These are phyloP conservation scores for Glossosoma conforme DNA, from an alignment of 1,140 invertebrate species.

Conservation along the genomic window DNA sequence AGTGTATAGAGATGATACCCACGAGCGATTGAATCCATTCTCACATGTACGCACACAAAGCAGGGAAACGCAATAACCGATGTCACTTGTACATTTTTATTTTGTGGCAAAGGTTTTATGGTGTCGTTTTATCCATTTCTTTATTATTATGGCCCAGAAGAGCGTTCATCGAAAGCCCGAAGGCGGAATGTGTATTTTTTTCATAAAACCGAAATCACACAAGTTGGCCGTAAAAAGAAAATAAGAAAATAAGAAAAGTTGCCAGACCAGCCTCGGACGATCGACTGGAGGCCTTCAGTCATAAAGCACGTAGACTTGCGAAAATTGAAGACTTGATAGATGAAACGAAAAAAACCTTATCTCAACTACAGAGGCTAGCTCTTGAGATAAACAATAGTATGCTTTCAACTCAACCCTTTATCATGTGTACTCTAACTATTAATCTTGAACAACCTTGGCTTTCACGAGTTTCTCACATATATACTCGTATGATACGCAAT, in stretches of 20 bases:
- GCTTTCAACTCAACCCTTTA: too few species aligned
- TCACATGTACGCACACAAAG: neutral
- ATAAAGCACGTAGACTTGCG: constrained; percentile 17
- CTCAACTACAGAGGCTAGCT: too few species aligned
- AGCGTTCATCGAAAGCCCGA: constrained; percentile 5
- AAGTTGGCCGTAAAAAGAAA: constrained; percentile 28
- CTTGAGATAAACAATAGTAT: too few species aligned
- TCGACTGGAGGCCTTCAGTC: constrained; percentile 15
- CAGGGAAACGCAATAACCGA: constrained; percentile 5
- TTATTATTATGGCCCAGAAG: constrained; percentile 21
- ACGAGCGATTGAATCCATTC: neutral
- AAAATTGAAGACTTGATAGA: constrained; percentile 25
- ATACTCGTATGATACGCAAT: too few species aligned
- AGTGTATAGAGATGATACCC: too few species aligned
- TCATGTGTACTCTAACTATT: too few species aligned
- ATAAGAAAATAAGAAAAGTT: constrained; percentile 30
- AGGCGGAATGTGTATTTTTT: constrained; percentile 16
- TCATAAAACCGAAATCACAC: constrained; percentile 24
- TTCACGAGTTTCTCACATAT: too few species aligned
- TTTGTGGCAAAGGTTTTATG: constrained; percentile 20
- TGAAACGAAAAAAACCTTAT: too few species aligned
- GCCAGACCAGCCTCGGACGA: constrained; percentile 24
- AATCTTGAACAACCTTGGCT: too few species aligned
- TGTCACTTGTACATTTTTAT: constrained; percentile 9
- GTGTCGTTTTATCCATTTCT: constrained; percentile 20